Conservation (phyloP, 1,140 invertebrate species). For the Alviniconcha marisindica region DNA sequence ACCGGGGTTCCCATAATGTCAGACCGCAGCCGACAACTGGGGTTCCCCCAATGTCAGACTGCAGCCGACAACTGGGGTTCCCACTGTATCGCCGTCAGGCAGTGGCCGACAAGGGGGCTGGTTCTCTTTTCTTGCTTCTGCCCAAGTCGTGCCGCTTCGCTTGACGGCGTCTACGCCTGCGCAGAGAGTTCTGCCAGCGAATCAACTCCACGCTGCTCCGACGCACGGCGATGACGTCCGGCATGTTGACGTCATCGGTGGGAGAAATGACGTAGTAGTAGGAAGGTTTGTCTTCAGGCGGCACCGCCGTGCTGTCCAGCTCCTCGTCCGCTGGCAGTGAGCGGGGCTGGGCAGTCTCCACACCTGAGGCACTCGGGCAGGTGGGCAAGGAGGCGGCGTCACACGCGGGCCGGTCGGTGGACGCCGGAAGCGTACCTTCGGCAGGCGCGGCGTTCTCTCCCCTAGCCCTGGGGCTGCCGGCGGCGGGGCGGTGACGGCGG, state of each 20-base stretch:
- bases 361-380: not conserved
- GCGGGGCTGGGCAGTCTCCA: not conserved
- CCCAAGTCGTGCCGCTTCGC: constrained; percentile 33
- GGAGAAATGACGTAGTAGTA: constrained; percentile 38
- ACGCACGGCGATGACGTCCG: constrained; percentile 28
- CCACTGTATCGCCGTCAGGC: not conserved
- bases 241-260: constrained; percentile 34
- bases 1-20: no score
- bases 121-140: constrained; percentile 9
- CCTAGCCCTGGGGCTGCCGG: not conserved
- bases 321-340: not conserved
- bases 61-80: no score
- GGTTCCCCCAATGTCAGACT: no score
- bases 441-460: not conserved
- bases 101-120: not conserved
- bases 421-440: not conserved
- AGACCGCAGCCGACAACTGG: no score
- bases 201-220: constrained; percentile 36
- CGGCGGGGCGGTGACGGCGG: not conserved
- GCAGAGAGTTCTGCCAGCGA: constrained; percentile 36
- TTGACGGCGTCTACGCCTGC: constrained; percentile 6
- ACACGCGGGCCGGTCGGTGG: not conserved
- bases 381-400: not conserved
- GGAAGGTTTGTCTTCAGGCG: not conserved
- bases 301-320: not conserved